phyloP scores from a whole-genome alignment of 2,888 invertebrate species.

The Fabriciana adippe region DNA sequence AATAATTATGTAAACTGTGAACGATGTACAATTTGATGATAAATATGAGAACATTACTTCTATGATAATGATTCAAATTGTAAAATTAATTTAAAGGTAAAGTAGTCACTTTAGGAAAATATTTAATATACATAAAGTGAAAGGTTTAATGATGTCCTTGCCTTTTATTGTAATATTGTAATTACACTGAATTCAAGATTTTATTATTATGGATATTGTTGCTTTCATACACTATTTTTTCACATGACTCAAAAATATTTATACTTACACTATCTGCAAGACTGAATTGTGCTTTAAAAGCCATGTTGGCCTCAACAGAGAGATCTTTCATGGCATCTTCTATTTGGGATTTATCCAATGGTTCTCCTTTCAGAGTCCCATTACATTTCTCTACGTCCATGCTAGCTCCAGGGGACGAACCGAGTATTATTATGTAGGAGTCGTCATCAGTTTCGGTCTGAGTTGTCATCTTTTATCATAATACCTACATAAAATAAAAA shows the following conservation, averaged over 20 bases:
- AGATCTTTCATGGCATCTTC: conserved; percentile 72
- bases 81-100: too few species aligned
- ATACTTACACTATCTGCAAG: conserved; percentile 69
- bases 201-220: too few species aligned
- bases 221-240: too few species aligned
- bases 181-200: too few species aligned
- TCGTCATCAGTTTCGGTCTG: conserved; percentile 66
- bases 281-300: conserved; percentile 71
- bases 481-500: conserved; percentile 22
- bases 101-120: too few species aligned
- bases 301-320: conserved; percentile 63
- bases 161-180: too few species aligned
- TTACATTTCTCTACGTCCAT: conserved; percentile 62
- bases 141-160: too few species aligned
- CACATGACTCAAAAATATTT: neutral
- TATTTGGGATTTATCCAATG: conserved; percentile 56
- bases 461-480: conserved; percentile 54
- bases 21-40: too few species aligned
- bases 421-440: conserved; percentile 71
- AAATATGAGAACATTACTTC: too few species aligned
- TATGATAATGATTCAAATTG: too few species aligned
- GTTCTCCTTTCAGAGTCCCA: conserved; percentile 48
- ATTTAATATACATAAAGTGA: too few species aligned
- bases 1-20: too few species aligned
- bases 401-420: conserved; percentile 69